phyloP scores from a whole-genome alignment of 2,113 vertebrate genomes.

The Pampusana beccarii region DNA sequence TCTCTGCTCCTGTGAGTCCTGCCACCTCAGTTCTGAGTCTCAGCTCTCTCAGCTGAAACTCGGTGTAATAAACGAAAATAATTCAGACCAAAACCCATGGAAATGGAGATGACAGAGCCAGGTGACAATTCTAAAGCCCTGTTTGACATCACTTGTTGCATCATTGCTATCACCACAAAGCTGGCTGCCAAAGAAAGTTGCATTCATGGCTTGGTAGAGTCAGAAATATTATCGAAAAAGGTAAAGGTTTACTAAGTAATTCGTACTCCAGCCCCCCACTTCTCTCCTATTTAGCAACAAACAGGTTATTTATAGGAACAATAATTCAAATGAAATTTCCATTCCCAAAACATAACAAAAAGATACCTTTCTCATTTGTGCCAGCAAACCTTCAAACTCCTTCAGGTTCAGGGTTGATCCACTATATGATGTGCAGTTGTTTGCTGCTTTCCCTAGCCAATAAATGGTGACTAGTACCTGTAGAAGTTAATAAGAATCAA shows the following conservation, averaged over 20 bases:
- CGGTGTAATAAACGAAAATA: neutral
- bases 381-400: conserved; percentile 93
- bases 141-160: neutral
- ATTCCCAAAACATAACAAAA: neutral
- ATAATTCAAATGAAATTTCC: neutral
- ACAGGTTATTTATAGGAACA: neutral
- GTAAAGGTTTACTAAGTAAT: neutral
- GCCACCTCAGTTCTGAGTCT: neutral
- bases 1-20: neutral
- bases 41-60: neutral
- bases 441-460: conserved; percentile 95
- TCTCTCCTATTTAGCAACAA: neutral
- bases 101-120: neutral
- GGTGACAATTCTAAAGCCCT: neutral
- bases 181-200: neutral
- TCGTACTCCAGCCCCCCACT: neutral
- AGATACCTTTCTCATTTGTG: conserved; percentile 95
- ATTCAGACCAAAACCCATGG: neutral
- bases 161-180: neutral
- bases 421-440: conserved; percentile 86
- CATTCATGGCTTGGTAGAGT: neutral
- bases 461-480: conserved; percentile 97
- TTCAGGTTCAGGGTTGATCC: conserved; percentile 93
- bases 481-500: conserved; percentile 48
- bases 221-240: neutral